Base-by-base conservation (phyloP, 2,888 invertebrate species). In the Calliphora vomitoria region DNA sequence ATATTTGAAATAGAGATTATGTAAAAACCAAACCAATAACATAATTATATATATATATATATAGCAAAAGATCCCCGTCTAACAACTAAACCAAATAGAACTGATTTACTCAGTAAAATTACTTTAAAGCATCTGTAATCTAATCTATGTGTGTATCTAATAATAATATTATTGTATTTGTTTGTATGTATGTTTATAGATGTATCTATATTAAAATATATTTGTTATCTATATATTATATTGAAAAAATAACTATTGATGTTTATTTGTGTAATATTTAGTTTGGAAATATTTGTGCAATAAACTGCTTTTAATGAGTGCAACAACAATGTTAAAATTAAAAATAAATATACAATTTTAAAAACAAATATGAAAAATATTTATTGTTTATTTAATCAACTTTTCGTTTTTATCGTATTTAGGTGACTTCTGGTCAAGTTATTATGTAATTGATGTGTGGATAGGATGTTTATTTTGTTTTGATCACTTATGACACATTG, bases 191-290 rank as follows among this genome's bases (percentile, higher is more conserved):
- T 78, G 47, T 68, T 55, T 55, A 20, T 55, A n/a, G 53, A 55
- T 55, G n/a, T 55, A 55, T 18, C 5, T 20, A 55, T 10, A 11
- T 55, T 18, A 58, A 68, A 69, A 71, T 80, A 47, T 75, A 75
- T 75, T 75, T 62, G 10, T 74, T 75, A 62, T 44, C 58, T n/a
- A 62, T 25, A 10, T 25, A 74, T 1, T 31, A 50, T 74, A 10
- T 60, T 4, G 50, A 35, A 75, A 69, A 5, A 62, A 50, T 11
- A 53, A 53, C n/a, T 81, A 38, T 80, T 41, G 38, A 53, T 71
- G 69, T 69, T 47, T 71, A 38, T 71, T 71, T 62, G 25, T 81
- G n/a, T 71, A 81, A 53, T 20, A 81, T 72, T 53, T 62, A 41
- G 38, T 71, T 71, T 62, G 20, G 10, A 62, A 53, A 72, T 62